Evolutionary conservation across 2,113 vertebrate species (phyloP).

Genomic region (Mobula hypostoma): DNA sequence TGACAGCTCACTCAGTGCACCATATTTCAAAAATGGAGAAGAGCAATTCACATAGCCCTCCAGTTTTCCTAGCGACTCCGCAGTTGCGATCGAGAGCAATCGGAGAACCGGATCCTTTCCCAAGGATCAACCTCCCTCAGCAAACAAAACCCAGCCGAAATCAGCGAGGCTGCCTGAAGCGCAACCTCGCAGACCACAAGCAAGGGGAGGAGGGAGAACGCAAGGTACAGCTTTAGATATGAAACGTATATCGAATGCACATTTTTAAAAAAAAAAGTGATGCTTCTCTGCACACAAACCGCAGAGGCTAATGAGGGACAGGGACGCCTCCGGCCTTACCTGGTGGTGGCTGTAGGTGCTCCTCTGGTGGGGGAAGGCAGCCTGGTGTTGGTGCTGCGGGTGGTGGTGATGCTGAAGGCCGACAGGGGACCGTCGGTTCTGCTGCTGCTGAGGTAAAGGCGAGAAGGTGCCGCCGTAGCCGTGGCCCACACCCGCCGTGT

Average conservation of each 20-base stretch:
- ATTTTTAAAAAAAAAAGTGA: too few relatives aligned
- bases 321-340: constrained; percentile 55
- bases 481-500: constrained; percentile 66
- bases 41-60: background rate
- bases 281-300: background rate
- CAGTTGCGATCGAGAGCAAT: background rate
- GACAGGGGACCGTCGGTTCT: constrained; percentile 77
- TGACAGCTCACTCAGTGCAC: constrained; percentile 6
- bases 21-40: background rate
- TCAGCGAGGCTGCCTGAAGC: background rate
- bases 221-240: too few relatives aligned
- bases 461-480: constrained; percentile 80
- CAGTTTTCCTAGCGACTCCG: background rate
- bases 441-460: constrained; percentile 60
- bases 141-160: background rate
- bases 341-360: constrained; percentile 88
- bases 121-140: background rate
- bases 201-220: background rate
- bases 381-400: constrained; percentile 61
- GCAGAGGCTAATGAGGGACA: background rate
- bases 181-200: background rate
- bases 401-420: constrained; percentile 77
- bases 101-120: background rate
- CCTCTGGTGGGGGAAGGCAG: constrained; percentile 80
- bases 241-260: too few relatives aligned